Evolutionary conservation across 2,113 vertebrate species (phyloP).

Genomic region (Cynopterus brachyotis): DNA sequence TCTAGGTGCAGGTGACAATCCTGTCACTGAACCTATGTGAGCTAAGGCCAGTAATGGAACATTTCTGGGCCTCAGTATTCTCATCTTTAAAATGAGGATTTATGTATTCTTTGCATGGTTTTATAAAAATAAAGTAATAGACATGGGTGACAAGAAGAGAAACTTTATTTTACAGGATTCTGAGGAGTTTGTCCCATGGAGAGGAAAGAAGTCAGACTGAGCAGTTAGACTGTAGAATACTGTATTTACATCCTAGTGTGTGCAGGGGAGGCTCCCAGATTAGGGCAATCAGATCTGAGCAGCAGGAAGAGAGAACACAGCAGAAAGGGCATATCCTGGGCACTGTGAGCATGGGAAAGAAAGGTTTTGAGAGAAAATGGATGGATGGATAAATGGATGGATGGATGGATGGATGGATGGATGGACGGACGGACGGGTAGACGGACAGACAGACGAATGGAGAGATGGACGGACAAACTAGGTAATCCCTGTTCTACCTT

Average conservation of each 20-base stretch:
- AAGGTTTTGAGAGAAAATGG: neutral
- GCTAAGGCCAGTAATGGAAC: neutral
- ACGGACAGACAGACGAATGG: neutral
- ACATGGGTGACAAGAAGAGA: neutral
- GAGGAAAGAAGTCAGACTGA: neutral
- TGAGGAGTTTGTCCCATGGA: neutral
- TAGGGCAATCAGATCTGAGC: neutral
- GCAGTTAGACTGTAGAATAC: neutral
- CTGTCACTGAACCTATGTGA: neutral
- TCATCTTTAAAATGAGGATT: neutral
- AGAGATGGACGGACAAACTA: neutral
- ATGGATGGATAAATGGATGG: no score
- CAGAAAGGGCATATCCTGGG: neutral
- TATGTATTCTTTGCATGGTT: neutral
- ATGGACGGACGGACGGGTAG: neutral
- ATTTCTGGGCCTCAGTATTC: neutral
- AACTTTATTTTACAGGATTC: neutral
- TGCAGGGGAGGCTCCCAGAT: neutral
- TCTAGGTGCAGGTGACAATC: no score
- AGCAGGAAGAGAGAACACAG: neutral
- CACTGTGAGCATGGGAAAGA: neutral
- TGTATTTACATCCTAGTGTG: no score
- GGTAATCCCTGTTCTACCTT: neutral
- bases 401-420: neutral
- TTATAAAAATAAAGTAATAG: conserved; percentile 15